Percentiles rank a stretch among this genome's conserved stretches.
These are phyloP conservation scores for Propithecus coquereli DNA, from an alignment of 2,113 vertebrate genomes.

Conservation along the genomic window DNA sequence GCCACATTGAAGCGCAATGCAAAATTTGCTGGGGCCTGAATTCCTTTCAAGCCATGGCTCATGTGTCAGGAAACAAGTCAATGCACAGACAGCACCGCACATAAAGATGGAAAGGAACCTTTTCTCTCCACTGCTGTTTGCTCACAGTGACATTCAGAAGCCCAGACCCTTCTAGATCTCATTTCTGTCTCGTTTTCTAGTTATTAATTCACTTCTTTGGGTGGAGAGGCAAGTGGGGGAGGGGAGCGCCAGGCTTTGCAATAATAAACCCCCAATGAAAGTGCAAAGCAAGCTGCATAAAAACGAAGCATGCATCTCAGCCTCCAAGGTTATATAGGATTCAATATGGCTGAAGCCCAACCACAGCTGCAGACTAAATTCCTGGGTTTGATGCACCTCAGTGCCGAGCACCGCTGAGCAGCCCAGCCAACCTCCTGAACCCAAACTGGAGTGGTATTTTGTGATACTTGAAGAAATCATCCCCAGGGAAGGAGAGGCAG, in stretches of 20 bases:
- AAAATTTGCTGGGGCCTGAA: constrained; percentile 85
- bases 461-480: constrained; percentile 27
- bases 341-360: constrained; percentile 72
- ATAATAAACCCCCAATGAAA: constrained; percentile 74
- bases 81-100: constrained; percentile 79
- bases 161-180: constrained; percentile 84
- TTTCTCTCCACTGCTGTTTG: constrained; percentile 67
- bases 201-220: constrained; percentile 79
- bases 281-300: constrained; percentile 70
- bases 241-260: constrained; percentile 72
- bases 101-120: constrained; percentile 78
- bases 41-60: constrained; percentile 87
- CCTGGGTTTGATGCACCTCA: neutral
- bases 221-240: constrained; percentile 62
- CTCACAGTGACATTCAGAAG: constrained; percentile 85
- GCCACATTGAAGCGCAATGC: constrained; percentile 83
- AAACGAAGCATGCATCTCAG: constrained; percentile 30
- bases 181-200: constrained; percentile 84
- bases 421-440: neutral
- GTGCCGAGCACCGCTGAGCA: neutral
- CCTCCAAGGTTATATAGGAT: constrained; percentile 73
- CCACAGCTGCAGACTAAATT: neutral
- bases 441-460: constrained; percentile 48
- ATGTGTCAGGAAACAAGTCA: constrained; percentile 86
- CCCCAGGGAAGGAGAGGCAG: constrained; percentile 46